Evolutionary conservation across 1,140 invertebrate genomes (phyloP).

Genomic region (Euura saliciscinereae): DNA sequence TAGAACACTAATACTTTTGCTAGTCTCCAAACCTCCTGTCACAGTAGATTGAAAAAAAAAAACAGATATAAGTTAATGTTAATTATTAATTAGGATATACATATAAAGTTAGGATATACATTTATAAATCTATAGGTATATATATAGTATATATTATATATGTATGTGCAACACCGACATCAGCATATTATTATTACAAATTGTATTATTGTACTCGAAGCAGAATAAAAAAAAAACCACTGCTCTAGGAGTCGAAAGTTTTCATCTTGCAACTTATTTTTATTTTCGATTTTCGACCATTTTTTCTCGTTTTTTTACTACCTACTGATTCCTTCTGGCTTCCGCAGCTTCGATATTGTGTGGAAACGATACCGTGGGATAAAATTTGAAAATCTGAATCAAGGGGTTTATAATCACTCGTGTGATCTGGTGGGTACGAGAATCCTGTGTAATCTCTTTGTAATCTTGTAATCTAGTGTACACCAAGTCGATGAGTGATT

Average conservation of each 20-base stretch:
- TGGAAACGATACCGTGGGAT: too few species aligned
- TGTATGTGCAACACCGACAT: slow-evolving; percentile 29
- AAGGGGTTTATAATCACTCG: too few species aligned
- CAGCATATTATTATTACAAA: slow-evolving; percentile 24
- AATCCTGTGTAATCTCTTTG: too few species aligned
- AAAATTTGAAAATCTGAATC: too few species aligned
- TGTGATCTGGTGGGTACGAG: too few species aligned
- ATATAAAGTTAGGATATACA: slow-evolving; percentile 20
- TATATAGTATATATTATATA: slow-evolving; percentile 25
- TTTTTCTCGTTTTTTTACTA: too few species aligned
- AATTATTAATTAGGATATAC: slow-evolving; percentile 25
- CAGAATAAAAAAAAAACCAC: slow-evolving; percentile 21
- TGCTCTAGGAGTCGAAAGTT: slow-evolving; percentile 14
- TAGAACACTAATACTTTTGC: slow-evolving; percentile 8
- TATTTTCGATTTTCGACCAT: too few species aligned
- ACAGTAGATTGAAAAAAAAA: slow-evolving; percentile 3
- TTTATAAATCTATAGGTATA: not conserved
- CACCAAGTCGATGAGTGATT: too few species aligned
- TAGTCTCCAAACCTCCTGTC: slow-evolving; percentile 12
- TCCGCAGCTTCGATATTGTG: too few species aligned
- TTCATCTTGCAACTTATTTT: too few species aligned
- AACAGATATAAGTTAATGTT: slow-evolving; percentile 23
- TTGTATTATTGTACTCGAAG: slow-evolving; percentile 16
- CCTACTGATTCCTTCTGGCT: too few species aligned
- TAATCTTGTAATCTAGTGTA: too few species aligned